Evolutionary conservation across 2,888 invertebrate genomes (phyloP).

Genomic region (Drosophila neutralis): DNA sequence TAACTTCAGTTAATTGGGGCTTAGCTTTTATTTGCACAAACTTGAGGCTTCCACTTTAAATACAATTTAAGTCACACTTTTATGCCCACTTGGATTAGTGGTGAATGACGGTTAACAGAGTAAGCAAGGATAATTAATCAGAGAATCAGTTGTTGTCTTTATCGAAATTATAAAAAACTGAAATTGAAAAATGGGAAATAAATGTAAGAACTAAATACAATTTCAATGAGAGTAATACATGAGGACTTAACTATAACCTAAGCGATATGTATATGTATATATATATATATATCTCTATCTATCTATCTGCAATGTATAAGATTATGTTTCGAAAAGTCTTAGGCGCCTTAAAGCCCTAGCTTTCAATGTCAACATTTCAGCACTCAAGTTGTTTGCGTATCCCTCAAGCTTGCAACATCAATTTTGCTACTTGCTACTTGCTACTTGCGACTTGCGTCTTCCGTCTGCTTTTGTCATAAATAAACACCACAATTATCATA

Average conservation of each 20-base stretch:
- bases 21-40: not conserved
- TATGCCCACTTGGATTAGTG: not conserved
- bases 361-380: conserved; percentile 8
- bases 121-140: not conserved
- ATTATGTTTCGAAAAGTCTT: not conserved
- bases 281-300: not conserved
- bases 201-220: not conserved
- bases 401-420: not conserved
- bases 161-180: not conserved
- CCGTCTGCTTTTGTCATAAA: conserved; percentile 55
- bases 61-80: not conserved
- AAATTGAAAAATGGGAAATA: not conserved
- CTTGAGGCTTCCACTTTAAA: not conserved
- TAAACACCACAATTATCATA: conserved; percentile 77
- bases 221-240: not conserved
- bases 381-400: not conserved
- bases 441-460: not conserved
- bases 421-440: not conserved
- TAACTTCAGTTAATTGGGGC: not conserved
- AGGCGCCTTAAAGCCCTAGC: conserved; percentile 3
- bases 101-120: not conserved
- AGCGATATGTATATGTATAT: not conserved
- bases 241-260: not conserved
- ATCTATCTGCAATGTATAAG: not conserved
- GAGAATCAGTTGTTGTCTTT: not conserved